Evolutionary conservation across 2,888 invertebrate species (phyloP).

Genomic region (Chalcosyrphus nemorum): DNA sequence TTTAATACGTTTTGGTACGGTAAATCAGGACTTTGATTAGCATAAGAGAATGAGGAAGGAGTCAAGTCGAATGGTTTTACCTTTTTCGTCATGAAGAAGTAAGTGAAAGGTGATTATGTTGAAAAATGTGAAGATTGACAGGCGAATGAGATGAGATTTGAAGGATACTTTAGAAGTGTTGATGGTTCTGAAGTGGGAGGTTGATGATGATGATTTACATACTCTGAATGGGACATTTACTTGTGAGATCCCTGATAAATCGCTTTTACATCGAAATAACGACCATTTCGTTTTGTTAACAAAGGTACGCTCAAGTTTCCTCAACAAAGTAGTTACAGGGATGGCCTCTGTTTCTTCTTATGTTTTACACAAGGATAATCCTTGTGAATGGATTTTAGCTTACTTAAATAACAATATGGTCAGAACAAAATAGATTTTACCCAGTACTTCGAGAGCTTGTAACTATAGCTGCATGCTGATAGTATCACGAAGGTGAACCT

Average conservation of each 20-base stretch:
- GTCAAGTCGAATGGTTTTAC: constrained; percentile 13
- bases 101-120: constrained; percentile 59
- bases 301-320: too few relatives aligned
- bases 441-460: too few relatives aligned
- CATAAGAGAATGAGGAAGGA: constrained; percentile 47
- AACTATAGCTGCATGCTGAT: too few relatives aligned
- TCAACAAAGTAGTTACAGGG: too few relatives aligned
- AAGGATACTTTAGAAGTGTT: constrained; percentile 49
- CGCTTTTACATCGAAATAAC: too few relatives aligned
- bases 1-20: constrained; percentile 56
- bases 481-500: too few relatives aligned
- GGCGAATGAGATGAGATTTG: constrained; percentile 55
- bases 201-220: constrained; percentile 51
- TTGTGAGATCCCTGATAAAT: constrained; percentile 3
- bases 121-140: constrained; percentile 61
- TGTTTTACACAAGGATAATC: too few relatives aligned
- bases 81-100: constrained; percentile 19
- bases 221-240: constrained; percentile 36
- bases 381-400: too few relatives aligned
- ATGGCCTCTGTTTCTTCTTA: too few relatives aligned
- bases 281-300: too few relatives aligned
- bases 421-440: too few relatives aligned
- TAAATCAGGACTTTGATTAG: constrained; percentile 71
- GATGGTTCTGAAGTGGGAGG: background rate
- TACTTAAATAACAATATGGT: too few relatives aligned